Conservation (phyloP, 2,888 invertebrate genomes). For the Andrena praecox region DNA sequence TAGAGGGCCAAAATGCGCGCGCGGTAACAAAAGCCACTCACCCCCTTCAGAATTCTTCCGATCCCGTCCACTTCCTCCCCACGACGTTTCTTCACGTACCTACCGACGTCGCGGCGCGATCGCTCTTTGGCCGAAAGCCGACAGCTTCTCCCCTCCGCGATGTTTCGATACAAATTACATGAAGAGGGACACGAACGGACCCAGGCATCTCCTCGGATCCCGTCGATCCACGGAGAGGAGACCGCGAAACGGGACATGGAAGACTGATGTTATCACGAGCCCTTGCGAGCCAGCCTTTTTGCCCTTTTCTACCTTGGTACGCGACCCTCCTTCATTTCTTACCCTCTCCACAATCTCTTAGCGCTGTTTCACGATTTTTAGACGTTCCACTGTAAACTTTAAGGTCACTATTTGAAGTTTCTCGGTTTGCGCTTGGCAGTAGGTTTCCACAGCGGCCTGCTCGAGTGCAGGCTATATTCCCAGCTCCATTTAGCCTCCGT, state of each 20-base stretch:
- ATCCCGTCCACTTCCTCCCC: slow-evolving; percentile 62
- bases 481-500: not conserved
- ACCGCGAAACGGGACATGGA: slow-evolving; percentile 63
- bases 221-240: slow-evolving; percentile 17
- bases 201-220: slow-evolving; percentile 44
- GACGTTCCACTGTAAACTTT: not conserved
- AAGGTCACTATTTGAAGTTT: no score
- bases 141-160: slow-evolving; percentile 77
- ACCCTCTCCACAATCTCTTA: slow-evolving; percentile 39
- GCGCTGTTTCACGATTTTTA: slow-evolving; percentile 29
- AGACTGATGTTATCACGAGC: slow-evolving; percentile 82
- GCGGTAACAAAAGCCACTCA: slow-evolving; percentile 53
- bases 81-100: slow-evolving; percentile 70
- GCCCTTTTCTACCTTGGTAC: slow-evolving; percentile 47
- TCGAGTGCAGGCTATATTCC: not conserved
- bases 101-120: slow-evolving; percentile 73
- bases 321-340: slow-evolving; percentile 65
- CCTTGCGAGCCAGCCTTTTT: slow-evolving; percentile 71
- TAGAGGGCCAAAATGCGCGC: slow-evolving; percentile 3
- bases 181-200: slow-evolving; percentile 76
- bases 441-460: not conserved
- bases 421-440: not conserved
- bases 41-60: slow-evolving; percentile 67
- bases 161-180: slow-evolving; percentile 84
- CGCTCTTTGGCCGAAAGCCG: slow-evolving; percentile 79